Evolutionary conservation across 1,140 invertebrate genomes (phyloP).

Genomic region (Drosophila virilis): DNA sequence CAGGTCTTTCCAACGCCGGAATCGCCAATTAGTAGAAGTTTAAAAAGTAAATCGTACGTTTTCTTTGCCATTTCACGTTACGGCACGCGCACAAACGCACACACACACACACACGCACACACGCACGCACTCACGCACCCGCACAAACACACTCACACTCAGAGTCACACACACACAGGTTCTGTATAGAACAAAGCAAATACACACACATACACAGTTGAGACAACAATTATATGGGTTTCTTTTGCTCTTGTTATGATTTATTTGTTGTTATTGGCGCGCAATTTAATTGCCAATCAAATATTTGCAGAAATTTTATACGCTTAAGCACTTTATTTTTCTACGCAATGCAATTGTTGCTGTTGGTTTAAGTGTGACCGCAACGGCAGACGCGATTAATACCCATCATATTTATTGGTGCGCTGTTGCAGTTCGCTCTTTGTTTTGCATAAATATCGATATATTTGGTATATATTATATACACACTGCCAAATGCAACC

Average conservation of each 20-base stretch:
- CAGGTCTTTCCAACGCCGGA: slow-evolving; percentile 99
- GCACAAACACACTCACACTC: slow-evolving; percentile 28
- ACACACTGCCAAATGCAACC: no score
- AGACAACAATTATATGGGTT: slow-evolving; percentile 14
- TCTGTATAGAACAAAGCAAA: slow-evolving; percentile 15
- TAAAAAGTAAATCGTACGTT: slow-evolving; percentile 99
- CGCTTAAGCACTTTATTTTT: slow-evolving; percentile 45
- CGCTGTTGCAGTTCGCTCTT: background rate
- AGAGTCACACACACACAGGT: slow-evolving; percentile 17
- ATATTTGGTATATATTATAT: no score
- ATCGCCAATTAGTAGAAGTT: slow-evolving; percentile 98
- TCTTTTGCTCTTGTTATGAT: background rate
- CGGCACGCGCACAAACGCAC: slow-evolving; percentile 60
- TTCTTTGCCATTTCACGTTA: slow-evolving; percentile 92
- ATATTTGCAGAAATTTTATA: slow-evolving; percentile 11
- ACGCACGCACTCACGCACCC: slow-evolving; percentile 30
- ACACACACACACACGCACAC: slow-evolving; percentile 32
- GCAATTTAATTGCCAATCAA: slow-evolving; percentile 14
- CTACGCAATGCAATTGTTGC: slow-evolving; percentile 56
- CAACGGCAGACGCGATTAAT: background rate
- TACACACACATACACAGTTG: slow-evolving; percentile 29
- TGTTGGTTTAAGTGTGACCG: slow-evolving; percentile 34
- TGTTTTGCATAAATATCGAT: background rate
- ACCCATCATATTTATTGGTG: background rate
- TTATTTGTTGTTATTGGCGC: slow-evolving; percentile 19